Evolutionary conservation across 2,113 vertebrate genomes (phyloP), one percentile per base, ranked within the genome.

Genomic region (Sakesphorus luctuosus): DNA sequence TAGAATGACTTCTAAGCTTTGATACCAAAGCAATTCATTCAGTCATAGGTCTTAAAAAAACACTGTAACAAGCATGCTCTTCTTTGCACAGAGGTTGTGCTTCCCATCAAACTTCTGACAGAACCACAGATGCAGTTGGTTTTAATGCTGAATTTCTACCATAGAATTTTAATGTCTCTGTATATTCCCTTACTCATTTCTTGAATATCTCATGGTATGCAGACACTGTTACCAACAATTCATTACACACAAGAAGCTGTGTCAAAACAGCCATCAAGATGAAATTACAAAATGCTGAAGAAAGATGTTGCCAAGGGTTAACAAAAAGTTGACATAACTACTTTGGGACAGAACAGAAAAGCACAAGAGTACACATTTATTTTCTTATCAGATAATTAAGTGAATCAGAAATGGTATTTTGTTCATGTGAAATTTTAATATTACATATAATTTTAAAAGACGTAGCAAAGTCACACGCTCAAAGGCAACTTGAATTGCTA

Each of bases 181-280:
- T 50, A 10, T 67, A 59, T 59, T 71, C 28, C 33, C n/a, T 74
- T 46, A 26, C 23, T 38, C 0, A 0, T 7, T 38, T 67, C n/a
- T 49, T 67, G 24, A 84, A 20, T 61, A 58, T 50, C 36, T 69
- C n/a, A 29, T 38, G 55, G 18, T 52, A 68, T 47, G 29, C 18
- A n/a, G 79, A 26, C 16, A 62, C 33, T 35, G 16, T 69, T 88
- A 66, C 61, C 38, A 43, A 59, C 0, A 2, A 82, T 33, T 84
- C 26, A 52, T 79, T 68, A 26, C 17, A 52, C 20, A 43, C 1
- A 3, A 5, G 73, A 26, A 74, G 10, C 50, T 11, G 21, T 33
- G 38, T 56, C 66, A 90, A 46, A 95, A 25, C 35, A 93, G n/a
- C 7, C 38, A 47, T 40, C 40, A 47, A 58, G 47, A 79, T 1